Conservation (phyloP, 2,797 vertebrate species). For the Coccyzus lansbergi region DNA sequence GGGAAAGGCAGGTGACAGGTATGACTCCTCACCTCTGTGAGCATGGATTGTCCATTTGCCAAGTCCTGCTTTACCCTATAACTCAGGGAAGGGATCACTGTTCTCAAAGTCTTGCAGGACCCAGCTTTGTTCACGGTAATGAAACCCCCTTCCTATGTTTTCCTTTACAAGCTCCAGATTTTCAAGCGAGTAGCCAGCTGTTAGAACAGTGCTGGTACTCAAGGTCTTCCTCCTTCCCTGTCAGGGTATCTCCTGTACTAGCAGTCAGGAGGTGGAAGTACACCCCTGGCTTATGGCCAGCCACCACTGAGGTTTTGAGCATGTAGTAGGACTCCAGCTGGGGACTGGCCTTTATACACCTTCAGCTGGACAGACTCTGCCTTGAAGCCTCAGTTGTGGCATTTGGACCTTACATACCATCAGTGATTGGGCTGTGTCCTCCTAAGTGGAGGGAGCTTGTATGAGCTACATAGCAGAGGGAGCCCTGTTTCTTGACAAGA, state of each 20-base stretch:
- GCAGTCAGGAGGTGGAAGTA: neutral
- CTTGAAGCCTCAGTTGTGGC: neutral
- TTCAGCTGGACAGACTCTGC: neutral
- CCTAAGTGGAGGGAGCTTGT: neutral
- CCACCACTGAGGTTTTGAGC: neutral
- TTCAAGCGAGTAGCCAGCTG: neutral
- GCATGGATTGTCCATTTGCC: neutral
- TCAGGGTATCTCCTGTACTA: neutral
- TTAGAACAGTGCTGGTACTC: neutral
- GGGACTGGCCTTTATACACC: neutral
- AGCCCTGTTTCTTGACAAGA: neutral
- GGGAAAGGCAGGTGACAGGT: neutral
- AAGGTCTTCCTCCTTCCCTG: neutral
- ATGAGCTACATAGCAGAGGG: neutral
- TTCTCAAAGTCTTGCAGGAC: neutral
- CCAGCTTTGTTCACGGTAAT: neutral
- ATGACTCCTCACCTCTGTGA: neutral
- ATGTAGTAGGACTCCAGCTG: accelerated
- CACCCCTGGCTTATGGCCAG: accelerated
- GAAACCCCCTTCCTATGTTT: no score
- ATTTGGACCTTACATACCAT: neutral
- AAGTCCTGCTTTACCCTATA: neutral
- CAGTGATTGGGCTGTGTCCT: neutral
- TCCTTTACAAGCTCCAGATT: neutral
- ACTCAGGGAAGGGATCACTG: neutral